Evolutionary conservation across 1,140 invertebrate species (phyloP).

Genomic region (Eupristina koningsbergeri): DNA sequence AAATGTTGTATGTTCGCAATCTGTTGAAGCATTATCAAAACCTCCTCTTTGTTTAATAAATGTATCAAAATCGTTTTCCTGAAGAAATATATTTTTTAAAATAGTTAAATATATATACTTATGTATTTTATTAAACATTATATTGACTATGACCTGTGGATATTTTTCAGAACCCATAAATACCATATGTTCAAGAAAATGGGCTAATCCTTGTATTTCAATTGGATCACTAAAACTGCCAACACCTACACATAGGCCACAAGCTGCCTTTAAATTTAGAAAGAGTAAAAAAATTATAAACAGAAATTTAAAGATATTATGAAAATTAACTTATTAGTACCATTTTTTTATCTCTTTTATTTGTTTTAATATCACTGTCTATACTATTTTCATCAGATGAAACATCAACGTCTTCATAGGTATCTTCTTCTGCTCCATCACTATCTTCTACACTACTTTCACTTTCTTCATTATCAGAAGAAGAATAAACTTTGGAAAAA

Average conservation of each 20-base stretch:
- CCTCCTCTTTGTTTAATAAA: constrained; percentile 88
- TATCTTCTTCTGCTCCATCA: constrained; percentile 59
- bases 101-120: background rate
- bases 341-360: constrained; percentile 67
- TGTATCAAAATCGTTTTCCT: constrained; percentile 88
- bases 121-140: background rate
- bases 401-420: constrained; percentile 62
- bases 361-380: constrained; percentile 55
- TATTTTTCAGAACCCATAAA: constrained; percentile 94
- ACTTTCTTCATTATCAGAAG: constrained; percentile 47
- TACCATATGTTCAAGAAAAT: constrained; percentile 97
- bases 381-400: constrained; percentile 53
- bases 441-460: constrained; percentile 52
- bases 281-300: background rate
- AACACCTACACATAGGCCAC: constrained; percentile 80
- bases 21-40: constrained; percentile 86
- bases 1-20: constrained; percentile 88
- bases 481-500: background rate
- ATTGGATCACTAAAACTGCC: constrained; percentile 83
- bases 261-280: constrained; percentile 76
- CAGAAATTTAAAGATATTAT: background rate
- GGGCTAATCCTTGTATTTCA: constrained; percentile 89
- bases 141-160: constrained; percentile 73
- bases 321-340: constrained; percentile 50
- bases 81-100: constrained; percentile 22